Evolutionary conservation across 2,797 vertebrate species (phyloP).

Genomic region (Dermochelys coriacea): DNA sequence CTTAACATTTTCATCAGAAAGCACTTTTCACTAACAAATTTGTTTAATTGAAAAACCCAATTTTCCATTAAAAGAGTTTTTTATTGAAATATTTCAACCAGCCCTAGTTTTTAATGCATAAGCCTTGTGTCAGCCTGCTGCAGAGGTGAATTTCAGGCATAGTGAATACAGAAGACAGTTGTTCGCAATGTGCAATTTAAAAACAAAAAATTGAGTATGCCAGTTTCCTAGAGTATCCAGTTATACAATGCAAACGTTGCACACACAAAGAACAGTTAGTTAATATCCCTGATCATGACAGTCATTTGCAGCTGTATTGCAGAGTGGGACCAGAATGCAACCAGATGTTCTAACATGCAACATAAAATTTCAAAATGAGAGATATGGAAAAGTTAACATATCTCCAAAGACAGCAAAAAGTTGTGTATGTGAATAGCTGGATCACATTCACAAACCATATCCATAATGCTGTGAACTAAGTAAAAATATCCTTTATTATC

Average conservation of each 20-base stretch:
- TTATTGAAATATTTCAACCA: not conserved
- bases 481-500: conserved; percentile 4
- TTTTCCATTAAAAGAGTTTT: not conserved
- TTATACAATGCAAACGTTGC: not conserved
- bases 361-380: not conserved
- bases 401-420: not conserved
- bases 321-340: not conserved
- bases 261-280: not conserved
- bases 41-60: too few relatives aligned
- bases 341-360: not conserved
- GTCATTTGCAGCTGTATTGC: conserved; percentile 1
- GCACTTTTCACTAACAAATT: not conserved
- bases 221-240: conserved; percentile 5
- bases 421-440: not conserved
- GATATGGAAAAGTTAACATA: not conserved
- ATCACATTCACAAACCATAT: conserved; percentile 54
- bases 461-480: conserved; percentile 8
- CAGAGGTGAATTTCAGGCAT: not conserved
- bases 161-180: not conserved
- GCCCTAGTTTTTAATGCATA: not conserved
- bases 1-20: not conserved
- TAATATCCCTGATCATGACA: not conserved
- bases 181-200: not conserved
- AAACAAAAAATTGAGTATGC: not conserved
- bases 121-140: not conserved